Conservation (phyloP, 2,113 vertebrate genomes). For the Rallus limicola region DNA sequence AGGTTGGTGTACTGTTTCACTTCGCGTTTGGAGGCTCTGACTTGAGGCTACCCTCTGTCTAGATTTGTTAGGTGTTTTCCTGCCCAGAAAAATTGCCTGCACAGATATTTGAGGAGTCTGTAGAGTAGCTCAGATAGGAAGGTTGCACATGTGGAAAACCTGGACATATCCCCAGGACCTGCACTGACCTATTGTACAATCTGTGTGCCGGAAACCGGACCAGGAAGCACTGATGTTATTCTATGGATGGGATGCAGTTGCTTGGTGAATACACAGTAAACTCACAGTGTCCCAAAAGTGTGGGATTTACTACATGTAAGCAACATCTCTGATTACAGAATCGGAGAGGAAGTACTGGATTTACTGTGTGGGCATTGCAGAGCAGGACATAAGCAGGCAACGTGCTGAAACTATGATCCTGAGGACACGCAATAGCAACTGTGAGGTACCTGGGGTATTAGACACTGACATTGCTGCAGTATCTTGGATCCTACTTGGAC, state of each 20-base stretch:
- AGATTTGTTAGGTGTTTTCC: not conserved
- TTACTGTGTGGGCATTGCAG: not conserved
- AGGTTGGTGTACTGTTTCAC: not conserved
- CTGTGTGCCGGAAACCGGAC: not conserved
- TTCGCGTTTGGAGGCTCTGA: not conserved
- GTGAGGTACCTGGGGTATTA: not conserved
- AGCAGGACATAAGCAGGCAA: not conserved
- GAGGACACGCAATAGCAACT: not conserved
- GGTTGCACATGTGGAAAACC: not conserved
- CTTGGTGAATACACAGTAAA: not conserved
- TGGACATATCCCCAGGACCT: not conserved
- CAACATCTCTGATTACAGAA: not conserved
- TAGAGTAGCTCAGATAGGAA: not conserved
- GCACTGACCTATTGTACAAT: constrained; percentile 28
- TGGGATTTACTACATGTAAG: not conserved
- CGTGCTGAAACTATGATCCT: not conserved
- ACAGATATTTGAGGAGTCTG: not conserved
- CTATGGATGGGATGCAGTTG: not conserved
- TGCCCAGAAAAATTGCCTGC: not conserved
- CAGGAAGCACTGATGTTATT: not conserved
- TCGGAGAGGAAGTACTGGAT: not conserved
- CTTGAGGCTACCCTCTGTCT: not conserved
- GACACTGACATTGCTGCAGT: fast-evolving
- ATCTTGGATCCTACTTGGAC: not conserved
- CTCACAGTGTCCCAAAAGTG: not conserved